Conservation (phyloP, 1,140 invertebrate genomes). For the Tetragnatha versicolor region DNA sequence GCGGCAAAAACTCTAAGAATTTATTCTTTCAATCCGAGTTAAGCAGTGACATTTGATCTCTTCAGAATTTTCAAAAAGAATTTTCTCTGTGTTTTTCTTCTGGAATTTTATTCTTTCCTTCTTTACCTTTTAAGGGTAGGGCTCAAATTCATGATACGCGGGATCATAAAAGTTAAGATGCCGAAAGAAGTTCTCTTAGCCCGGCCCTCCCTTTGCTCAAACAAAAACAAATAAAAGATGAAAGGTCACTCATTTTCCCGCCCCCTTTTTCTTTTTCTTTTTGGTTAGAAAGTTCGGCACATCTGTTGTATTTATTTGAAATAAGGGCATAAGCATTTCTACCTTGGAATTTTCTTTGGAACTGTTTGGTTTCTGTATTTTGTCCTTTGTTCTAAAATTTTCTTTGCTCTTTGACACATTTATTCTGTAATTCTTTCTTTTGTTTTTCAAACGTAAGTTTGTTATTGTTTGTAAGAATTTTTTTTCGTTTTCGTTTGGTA, state of each 20-base stretch:
- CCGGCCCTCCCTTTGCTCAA: neutral
- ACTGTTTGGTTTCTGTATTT: neutral
- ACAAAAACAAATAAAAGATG: neutral
- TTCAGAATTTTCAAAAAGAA: constrained; percentile 29
- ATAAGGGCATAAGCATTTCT: neutral
- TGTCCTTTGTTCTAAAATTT: neutral
- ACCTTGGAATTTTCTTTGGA: neutral
- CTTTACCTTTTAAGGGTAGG: constrained; percentile 22
- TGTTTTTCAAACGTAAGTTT: neutral
- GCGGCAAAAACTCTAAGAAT: constrained; percentile 27
- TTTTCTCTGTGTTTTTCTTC: constrained; percentile 24
- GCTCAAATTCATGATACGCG: constrained; percentile 35
- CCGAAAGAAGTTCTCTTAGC: neutral
- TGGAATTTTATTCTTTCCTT: constrained; percentile 19
- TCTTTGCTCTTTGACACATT: too few relatives aligned
- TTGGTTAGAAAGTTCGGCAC: constrained; percentile 2
- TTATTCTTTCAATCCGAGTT: constrained; percentile 28
- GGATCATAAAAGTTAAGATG: constrained; percentile 35
- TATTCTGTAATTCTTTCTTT: neutral
- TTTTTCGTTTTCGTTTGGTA: too few relatives aligned
- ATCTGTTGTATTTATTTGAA: constrained; percentile 35
- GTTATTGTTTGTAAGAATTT: too few relatives aligned
- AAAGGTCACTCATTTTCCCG: neutral
- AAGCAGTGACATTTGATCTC: constrained; percentile 36
- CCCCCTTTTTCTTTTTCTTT: neutral